Evolutionary conservation across 2,113 vertebrate genomes (phyloP).

Genomic region (Cathartes aura): DNA sequence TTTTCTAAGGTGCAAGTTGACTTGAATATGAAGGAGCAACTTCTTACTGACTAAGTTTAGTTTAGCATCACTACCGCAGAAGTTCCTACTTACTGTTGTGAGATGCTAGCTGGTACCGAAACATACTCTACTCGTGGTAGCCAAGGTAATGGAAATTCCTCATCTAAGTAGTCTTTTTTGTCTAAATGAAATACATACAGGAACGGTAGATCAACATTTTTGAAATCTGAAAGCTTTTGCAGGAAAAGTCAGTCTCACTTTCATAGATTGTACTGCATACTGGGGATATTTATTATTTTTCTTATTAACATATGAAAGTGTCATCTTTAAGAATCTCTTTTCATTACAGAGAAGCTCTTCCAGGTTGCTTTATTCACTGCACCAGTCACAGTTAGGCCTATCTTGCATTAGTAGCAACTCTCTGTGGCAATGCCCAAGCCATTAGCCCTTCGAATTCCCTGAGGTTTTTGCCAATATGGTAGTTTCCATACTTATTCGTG

Average conservation of each 20-base stretch:
- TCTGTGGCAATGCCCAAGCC: background rate
- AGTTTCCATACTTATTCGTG: background rate
- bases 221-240: background rate
- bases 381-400: fast-evolving
- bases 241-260: background rate
- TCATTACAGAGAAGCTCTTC: background rate
- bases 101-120: background rate
- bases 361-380: background rate
- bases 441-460: background rate
- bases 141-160: background rate
- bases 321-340: background rate
- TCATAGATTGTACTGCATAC: background rate
- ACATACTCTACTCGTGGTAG: background rate
- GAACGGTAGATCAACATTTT: background rate
- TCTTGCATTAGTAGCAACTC: background rate
- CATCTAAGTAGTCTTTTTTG: background rate
- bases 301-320: background rate
- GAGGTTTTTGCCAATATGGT: background rate
- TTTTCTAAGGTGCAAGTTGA: background rate
- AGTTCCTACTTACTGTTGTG: background rate
- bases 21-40: background rate
- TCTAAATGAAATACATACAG: background rate
- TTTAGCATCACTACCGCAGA: background rate
- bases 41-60: background rate
- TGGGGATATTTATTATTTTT: background rate